phyloP scores from a whole-genome alignment of 2,888 invertebrate genomes.

The Diachrysia chrysitis region DNA sequence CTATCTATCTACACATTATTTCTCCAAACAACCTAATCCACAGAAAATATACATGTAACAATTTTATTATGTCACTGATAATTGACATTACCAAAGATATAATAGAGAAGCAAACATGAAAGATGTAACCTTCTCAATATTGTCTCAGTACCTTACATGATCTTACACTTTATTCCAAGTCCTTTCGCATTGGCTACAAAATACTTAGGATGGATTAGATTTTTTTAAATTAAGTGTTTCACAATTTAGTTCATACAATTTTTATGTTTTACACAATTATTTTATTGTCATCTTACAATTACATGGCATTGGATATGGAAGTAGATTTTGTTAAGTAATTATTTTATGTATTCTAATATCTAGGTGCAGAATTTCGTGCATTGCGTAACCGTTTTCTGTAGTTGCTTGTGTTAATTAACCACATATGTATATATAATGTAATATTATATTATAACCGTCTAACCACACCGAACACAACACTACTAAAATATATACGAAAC shows the following conservation, averaged over 20 bases:
- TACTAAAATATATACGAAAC: no score
- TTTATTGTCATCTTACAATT: not conserved
- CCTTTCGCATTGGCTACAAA: not conserved
- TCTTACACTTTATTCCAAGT: not conserved
- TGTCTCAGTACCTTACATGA: not conserved
- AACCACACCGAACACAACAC: no score
- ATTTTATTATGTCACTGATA: not conserved
- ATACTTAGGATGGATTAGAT: not conserved
- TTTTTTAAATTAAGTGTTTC: not conserved
- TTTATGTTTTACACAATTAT: not conserved
- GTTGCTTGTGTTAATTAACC: no score
- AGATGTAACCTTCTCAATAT: not conserved
- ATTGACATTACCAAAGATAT: not conserved
- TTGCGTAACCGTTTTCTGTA: no score
- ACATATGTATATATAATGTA: no score
- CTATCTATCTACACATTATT: not conserved
- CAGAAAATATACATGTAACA: not conserved
- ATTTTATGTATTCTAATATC: no score
- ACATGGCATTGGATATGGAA: not conserved
- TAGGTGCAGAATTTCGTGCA: no score
- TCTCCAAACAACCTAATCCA: not conserved
- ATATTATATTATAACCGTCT: no score
- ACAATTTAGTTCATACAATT: no score
- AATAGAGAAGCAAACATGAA: not conserved
- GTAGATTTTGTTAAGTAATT: not conserved